Evolutionary conservation across 2,797 vertebrate genomes (phyloP), one percentile per base, ranked within the genome.

Genomic region (Steatocranus sp.): DNA sequence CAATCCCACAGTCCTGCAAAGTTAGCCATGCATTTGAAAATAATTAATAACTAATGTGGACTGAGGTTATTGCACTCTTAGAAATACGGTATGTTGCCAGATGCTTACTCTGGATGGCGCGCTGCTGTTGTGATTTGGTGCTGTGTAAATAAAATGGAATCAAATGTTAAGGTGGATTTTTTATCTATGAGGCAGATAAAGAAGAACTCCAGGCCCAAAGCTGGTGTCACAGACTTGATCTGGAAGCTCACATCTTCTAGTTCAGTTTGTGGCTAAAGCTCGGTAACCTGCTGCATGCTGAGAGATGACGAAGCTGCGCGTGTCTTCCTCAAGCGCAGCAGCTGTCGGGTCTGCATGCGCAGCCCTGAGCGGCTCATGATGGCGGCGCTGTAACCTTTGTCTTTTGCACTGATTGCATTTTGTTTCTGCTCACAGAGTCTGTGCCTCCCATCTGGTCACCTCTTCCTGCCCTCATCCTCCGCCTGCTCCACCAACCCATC

Each of bases 301-400:
- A 1, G 3, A 66, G 7, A 8, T 41, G 66, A 43, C 6, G 9
- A 5, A 17, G 23, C 6, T 46, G 41, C 56, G 11, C 30, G 6
- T 2, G 56, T n/a, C 56, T 11, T 61, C 30, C 6, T 61, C 17
- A 34, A 1, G 1, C 4, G 17, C 53, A 27, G 23, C 12, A 15
- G 6, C 41, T 43, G 41, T 43, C 14, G 41, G 41, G 41, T 43
- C 41, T 43, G 41, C 41, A 3, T 43, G 12, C 12, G 0, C 17
- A n/a, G 18, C 46, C 5, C n/a, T 11, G 48, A 49, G 48, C 20
- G 7, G 51, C 25, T 30, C 53, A 18, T 0, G 54, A 23, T 0
- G 63, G 63, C 2, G 38, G 23, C 23, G 15, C 10, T 27, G 41
- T 70, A 11, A 46, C 38, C 41, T 48, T 48, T 48, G 41, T 17